These are phyloP conservation scores for Acipenser oxyrinchus DNA, from an alignment of 2,797 vertebrate species.

Conservation along the genomic window DNA sequence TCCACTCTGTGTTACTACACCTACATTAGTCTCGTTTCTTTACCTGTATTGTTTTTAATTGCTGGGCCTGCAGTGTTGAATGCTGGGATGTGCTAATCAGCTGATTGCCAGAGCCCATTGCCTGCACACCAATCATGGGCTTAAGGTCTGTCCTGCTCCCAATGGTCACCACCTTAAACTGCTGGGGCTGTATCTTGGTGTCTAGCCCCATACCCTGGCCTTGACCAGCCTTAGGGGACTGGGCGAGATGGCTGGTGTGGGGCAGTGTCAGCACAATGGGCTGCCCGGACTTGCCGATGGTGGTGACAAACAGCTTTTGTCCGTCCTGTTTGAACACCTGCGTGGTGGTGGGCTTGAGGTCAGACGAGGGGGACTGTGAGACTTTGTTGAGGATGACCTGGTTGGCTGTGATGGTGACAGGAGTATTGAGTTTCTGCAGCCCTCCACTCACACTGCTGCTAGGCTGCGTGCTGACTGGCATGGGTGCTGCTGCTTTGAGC, in stretches of 20 bases:
- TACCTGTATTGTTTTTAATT: constrained; percentile 93
- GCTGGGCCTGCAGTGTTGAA: constrained; percentile 79
- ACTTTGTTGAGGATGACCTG: constrained; percentile 92
- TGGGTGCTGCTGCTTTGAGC: constrained; percentile 44
- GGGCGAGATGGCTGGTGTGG: constrained; percentile 42
- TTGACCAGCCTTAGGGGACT: constrained; percentile 58
- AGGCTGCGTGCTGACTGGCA: constrained; percentile 47
- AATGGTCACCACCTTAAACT: constrained; percentile 90
- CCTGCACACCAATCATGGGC: constrained; percentile 68
- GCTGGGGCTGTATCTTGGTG: constrained; percentile 65
- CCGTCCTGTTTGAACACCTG: constrained; percentile 84
- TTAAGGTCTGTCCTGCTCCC: constrained; percentile 79
- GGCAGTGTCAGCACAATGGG: constrained; percentile 86
- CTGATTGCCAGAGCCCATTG: constrained; percentile 66
- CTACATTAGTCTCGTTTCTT: constrained; percentile 17
- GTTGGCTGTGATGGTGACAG: constrained; percentile 80
- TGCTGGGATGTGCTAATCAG: constrained; percentile 63
- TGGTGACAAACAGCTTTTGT: constrained; percentile 85
- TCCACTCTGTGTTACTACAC: too few species aligned
- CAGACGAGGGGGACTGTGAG: constrained; percentile 57
- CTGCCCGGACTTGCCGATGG: constrained; percentile 83
- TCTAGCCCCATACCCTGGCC: constrained; percentile 61
- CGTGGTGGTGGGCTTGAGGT: constrained; percentile 59
- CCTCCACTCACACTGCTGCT: constrained; percentile 50
- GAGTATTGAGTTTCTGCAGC: constrained; percentile 72